Percentiles rank a stretch among this genome's conserved stretches.
Conservation (phyloP, 2,113 vertebrate species). For the Motacilla alba region DNA sequence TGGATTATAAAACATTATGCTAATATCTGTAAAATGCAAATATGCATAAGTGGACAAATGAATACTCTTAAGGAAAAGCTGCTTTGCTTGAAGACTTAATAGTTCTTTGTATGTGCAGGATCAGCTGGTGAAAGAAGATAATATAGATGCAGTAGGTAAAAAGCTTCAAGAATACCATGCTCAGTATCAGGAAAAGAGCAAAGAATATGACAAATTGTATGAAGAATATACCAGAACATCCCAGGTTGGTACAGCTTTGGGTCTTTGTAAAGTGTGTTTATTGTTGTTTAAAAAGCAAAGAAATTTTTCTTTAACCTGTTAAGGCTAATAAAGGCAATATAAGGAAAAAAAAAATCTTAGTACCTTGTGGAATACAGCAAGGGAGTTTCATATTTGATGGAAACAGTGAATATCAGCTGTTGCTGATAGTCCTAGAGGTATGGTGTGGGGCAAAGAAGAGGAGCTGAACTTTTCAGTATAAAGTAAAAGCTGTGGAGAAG, state of each 20-base stretch:
- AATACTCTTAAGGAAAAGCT: conserved; percentile 11
- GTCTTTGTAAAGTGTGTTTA: neutral
- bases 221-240: conserved; percentile 92
- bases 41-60: neutral
- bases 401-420: neutral
- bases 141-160: conserved; percentile 88
- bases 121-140: conserved; percentile 91
- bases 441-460: neutral
- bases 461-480: neutral
- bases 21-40: neutral
- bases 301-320: neutral
- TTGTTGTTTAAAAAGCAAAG: neutral
- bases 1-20: neutral
- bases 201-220: conserved; percentile 90
- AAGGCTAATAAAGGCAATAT: neutral
- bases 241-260: conserved; percentile 79
- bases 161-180: conserved; percentile 91
- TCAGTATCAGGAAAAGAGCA: conserved; percentile 93
- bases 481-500: neutral
- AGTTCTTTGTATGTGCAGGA: conserved; percentile 55
- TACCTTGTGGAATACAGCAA: neutral
- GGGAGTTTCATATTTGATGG: neutral
- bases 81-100: conserved; percentile 28
- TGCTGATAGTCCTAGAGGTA: neutral
- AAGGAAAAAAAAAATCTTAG: neutral